These are phyloP conservation scores for Drosophila gunungcola DNA, from an alignment of 1,140 invertebrate genomes.

Conservation along the genomic window DNA sequence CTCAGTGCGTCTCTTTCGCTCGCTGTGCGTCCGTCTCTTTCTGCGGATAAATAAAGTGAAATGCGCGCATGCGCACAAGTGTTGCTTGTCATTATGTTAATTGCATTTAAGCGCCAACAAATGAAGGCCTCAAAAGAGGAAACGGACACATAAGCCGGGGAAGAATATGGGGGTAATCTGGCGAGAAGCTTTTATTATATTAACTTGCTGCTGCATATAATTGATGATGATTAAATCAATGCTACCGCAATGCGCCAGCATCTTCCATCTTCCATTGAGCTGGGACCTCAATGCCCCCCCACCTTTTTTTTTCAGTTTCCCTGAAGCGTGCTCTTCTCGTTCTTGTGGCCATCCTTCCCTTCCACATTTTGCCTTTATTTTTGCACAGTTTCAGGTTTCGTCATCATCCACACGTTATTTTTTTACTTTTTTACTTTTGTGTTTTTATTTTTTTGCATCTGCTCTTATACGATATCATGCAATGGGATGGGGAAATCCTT, in stretches of 20 bases:
- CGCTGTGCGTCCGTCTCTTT: conserved; percentile 15
- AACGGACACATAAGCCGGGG: conserved; percentile 2
- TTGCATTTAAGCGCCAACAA: conserved; percentile 79
- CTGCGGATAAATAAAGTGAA: conserved; percentile 61
- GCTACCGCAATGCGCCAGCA: conserved; percentile 77
- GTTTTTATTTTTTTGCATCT: conserved; percentile 21
- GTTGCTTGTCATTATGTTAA: conserved; percentile 83
- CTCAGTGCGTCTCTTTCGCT: neutral
- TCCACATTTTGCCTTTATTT: conserved; percentile 16
- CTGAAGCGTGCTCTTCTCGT: conserved; percentile 16
- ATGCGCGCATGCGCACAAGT: conserved; percentile 81
- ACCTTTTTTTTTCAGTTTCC: neutral
- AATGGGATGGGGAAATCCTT: conserved; percentile 13
- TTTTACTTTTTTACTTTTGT: neutral
- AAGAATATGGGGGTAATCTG: conserved; percentile 3
- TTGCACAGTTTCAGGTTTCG: conserved; percentile 49
- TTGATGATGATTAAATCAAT: conserved; percentile 83
- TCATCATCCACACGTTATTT: conserved; percentile 15
- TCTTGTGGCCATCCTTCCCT: conserved; percentile 4
- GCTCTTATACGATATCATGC: conserved; percentile 29
- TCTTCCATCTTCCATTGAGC: conserved; percentile 39
- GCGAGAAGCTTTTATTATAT: conserved; percentile 76
- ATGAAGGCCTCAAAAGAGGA: conserved; percentile 34
- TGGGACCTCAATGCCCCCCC: neutral
- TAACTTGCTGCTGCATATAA: conserved; percentile 83